Conservation (phyloP, 2,888 invertebrate species). For the Conops quadrifasciatus region DNA sequence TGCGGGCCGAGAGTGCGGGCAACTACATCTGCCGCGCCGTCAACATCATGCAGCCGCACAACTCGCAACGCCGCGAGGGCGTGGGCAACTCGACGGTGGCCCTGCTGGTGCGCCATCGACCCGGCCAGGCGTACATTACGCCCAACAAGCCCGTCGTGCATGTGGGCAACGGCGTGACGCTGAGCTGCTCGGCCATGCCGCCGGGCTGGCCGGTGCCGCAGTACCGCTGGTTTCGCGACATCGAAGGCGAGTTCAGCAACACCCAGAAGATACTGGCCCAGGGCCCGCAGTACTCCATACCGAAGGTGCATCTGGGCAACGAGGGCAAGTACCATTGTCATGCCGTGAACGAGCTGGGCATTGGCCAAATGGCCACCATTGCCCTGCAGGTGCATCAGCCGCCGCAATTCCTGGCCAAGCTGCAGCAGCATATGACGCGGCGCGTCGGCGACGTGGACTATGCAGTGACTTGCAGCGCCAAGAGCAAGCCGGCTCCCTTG, state of each 20-base stretch:
- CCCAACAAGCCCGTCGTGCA: constrained; percentile 86
- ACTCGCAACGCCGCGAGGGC: constrained; percentile 75
- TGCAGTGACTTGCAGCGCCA: constrained; percentile 83
- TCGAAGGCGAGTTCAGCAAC: constrained; percentile 68
- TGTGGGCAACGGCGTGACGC: constrained; percentile 82
- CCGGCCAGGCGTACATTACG: constrained; percentile 82
- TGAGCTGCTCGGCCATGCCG: constrained; percentile 88
- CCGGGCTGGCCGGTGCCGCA: constrained; percentile 92
- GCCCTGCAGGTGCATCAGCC: constrained; percentile 87
- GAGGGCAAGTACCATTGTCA: constrained; percentile 92
- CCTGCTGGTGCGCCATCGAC: constrained; percentile 85
- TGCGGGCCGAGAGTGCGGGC: constrained; percentile 87
- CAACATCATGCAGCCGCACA: constrained; percentile 81
- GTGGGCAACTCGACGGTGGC: constrained; percentile 84
- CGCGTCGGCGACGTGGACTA: constrained; percentile 83
- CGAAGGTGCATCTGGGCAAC: constrained; percentile 82
- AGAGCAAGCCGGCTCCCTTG: constrained; percentile 85
- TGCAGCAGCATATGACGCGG: constrained; percentile 83
- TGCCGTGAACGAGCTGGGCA: constrained; percentile 88
- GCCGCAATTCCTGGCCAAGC: constrained; percentile 82
- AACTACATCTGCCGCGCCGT: constrained; percentile 89
- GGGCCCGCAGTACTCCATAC: constrained; percentile 84
- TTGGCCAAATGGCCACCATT: constrained; percentile 84
- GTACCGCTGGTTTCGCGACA: constrained; percentile 88
- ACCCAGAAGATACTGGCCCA: constrained; percentile 77